Evolutionary conservation across 1,140 invertebrate species (phyloP).

Genomic region (Danaus melanippus): DNA sequence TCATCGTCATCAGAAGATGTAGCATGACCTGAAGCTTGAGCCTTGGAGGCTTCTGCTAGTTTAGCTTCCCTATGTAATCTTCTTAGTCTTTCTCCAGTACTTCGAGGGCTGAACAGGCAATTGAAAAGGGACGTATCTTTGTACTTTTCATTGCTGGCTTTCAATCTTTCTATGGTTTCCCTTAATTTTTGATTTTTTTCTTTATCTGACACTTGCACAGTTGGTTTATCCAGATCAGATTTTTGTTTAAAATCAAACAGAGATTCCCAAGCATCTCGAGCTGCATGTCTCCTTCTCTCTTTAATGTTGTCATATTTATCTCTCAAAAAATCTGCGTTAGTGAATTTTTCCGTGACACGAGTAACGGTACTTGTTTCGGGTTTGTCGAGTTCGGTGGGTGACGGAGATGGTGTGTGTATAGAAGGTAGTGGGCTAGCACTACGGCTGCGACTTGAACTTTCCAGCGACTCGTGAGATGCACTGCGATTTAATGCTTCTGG

Average conservation of each 20-base stretch:
- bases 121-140: slow-evolving; percentile 59
- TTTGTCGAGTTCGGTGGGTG: slow-evolving; percentile 34
- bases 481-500: slow-evolving; percentile 33
- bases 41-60: no score
- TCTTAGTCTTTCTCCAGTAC: slow-evolving; percentile 30
- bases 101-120: slow-evolving; percentile 38
- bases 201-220: slow-evolving; percentile 55
- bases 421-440: slow-evolving; percentile 63
- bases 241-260: slow-evolving; percentile 58
- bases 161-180: slow-evolving; percentile 77
- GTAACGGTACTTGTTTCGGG: slow-evolving; percentile 15
- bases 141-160: slow-evolving; percentile 75
- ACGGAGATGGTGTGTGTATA: slow-evolving; percentile 55
- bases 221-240: slow-evolving; percentile 52
- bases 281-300: slow-evolving; percentile 73
- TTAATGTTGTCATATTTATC: slow-evolving; percentile 79
- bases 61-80: slow-evolving; percentile 27
- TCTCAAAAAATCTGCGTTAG: slow-evolving; percentile 59
- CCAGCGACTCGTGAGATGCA: slow-evolving; percentile 45
- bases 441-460: slow-evolving; percentile 62
- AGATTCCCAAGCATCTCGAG: slow-evolving; percentile 60
- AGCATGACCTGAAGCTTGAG: no score
- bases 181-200: slow-evolving; percentile 74
- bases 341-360: slow-evolving; percentile 21
- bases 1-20: slow-evolving; percentile 31